A percentile compares a stretch with the other conserved stretches of the same genome.
phyloP scores from a whole-genome alignment of 2,888 invertebrate species.

The Ornithoptera alexandrae region DNA sequence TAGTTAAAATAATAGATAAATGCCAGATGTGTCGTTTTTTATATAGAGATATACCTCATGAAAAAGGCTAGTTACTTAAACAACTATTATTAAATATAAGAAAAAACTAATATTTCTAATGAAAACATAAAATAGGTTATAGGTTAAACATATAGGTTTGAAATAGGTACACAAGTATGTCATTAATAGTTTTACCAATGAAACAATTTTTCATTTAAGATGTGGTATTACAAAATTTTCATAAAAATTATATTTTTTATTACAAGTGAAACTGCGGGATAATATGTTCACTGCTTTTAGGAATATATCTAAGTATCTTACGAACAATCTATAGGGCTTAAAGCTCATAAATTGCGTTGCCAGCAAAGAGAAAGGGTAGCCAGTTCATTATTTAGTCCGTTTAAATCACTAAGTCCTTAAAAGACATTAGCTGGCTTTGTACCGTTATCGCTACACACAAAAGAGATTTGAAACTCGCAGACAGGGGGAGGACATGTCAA shows the following conservation, averaged over 20 bases:
- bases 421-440: constrained; percentile 79
- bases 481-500: constrained; percentile 54
- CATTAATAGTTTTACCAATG: too few species aligned
- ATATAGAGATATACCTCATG: too few species aligned
- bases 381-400: constrained; percentile 79
- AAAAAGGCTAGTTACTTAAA: too few species aligned
- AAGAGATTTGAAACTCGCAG: constrained; percentile 67
- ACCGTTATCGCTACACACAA: constrained; percentile 76
- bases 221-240: too few species aligned
- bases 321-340: constrained; percentile 49
- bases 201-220: too few species aligned
- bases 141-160: too few species aligned
- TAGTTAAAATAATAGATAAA: background rate
- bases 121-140: too few species aligned
- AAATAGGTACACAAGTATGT: too few species aligned
- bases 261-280: background rate
- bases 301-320: constrained; percentile 15
- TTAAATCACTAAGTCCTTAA: constrained; percentile 81
- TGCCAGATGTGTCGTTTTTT: too few species aligned
- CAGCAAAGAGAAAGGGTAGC: constrained; percentile 65
- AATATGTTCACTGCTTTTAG: background rate
- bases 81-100: too few species aligned
- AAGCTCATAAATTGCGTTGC: constrained; percentile 66
- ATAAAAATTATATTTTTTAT: background rate
- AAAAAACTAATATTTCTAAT: too few species aligned